Conservation (phyloP, 2,888 invertebrate species). For the Nipponacmea schrenckii region DNA sequence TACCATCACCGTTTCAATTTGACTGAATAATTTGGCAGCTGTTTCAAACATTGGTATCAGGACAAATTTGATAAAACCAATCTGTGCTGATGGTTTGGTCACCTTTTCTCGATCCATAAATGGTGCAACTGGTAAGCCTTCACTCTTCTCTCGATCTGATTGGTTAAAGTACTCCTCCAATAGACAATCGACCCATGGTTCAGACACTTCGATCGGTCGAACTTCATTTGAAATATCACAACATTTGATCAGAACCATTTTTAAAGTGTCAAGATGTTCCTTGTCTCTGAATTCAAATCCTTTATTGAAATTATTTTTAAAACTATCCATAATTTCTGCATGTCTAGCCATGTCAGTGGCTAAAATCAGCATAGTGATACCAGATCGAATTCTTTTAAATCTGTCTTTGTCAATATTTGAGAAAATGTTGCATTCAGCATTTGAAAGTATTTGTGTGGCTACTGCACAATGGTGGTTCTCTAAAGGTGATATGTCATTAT, state of each 20-base stretch:
- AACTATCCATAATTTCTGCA: constrained; percentile 65
- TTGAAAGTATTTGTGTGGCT: constrained; percentile 82
- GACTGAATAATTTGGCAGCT: constrained; percentile 58
- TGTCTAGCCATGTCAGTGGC: constrained; percentile 69
- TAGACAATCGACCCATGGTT: constrained; percentile 69
- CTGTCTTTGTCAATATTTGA: constrained; percentile 73
- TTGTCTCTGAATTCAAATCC: constrained; percentile 62
- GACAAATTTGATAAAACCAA: constrained; percentile 69
- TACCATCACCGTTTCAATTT: constrained; percentile 61
- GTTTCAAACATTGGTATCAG: constrained; percentile 68
- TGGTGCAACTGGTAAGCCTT: constrained; percentile 68
- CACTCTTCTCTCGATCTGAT: constrained; percentile 68
- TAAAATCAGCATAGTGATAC: constrained; percentile 65
- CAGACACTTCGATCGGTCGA: constrained; percentile 67
- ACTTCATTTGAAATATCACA: constrained; percentile 70
- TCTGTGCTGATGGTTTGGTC: constrained; percentile 68
- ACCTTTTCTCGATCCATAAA: constrained; percentile 69
- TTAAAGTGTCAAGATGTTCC: constrained; percentile 64
- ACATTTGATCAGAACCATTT: constrained; percentile 69
- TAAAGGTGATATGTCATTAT: constrained; percentile 86
- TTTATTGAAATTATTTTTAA: constrained; percentile 56
- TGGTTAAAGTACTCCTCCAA: constrained; percentile 69
- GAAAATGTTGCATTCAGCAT: constrained; percentile 84
- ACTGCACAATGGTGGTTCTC: constrained; percentile 89
- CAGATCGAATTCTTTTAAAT: constrained; percentile 64